Evolutionary conservation across 2,113 vertebrate species (phyloP).

Genomic region (Hypomesus transpacificus): DNA sequence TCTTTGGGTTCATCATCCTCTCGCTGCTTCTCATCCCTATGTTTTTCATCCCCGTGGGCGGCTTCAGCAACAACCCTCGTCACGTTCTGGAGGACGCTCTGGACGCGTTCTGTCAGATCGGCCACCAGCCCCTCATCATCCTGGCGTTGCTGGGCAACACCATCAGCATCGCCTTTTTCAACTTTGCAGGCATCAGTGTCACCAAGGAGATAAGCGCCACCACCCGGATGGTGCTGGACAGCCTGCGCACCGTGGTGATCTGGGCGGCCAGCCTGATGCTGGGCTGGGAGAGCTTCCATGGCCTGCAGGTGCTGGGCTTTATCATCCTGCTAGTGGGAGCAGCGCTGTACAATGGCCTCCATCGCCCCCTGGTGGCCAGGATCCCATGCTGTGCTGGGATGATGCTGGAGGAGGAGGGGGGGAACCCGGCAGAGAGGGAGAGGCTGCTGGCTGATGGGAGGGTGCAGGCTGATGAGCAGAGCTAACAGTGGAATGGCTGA

Average conservation of each 20-base stretch:
- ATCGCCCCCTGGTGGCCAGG: constrained; percentile 74
- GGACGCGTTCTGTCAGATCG: constrained; percentile 92
- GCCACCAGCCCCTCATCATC: constrained; percentile 77
- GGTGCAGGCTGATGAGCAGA: constrained; percentile 39
- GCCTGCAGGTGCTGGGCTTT: constrained; percentile 87
- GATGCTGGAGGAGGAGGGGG: constrained; percentile 28
- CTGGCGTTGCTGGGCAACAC: constrained; percentile 86
- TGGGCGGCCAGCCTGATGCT: constrained; percentile 85
- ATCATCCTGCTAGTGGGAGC: constrained; percentile 79
- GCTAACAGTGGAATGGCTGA: constrained; percentile 33
- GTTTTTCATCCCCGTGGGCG: constrained; percentile 82
- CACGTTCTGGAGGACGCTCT: constrained; percentile 79
- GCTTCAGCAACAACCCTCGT: constrained; percentile 75
- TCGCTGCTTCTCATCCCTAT: constrained; percentile 86
- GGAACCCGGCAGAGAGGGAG: constrained; percentile 62
- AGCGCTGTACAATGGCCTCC: constrained; percentile 85
- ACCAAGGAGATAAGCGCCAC: constrained; percentile 96
- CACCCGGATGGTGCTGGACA: constrained; percentile 96
- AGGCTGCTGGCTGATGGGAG: constrained; percentile 64
- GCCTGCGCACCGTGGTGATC: constrained; percentile 86
- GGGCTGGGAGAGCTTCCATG: constrained; percentile 86
- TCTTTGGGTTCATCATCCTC: constrained; percentile 88
- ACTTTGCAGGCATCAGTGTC: constrained; percentile 93
- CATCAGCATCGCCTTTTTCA: constrained; percentile 94
- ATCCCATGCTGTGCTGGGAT: constrained; percentile 41